Conservation (phyloP, 2,113 vertebrate genomes). For the Oncorhynchus mykiss region DNA sequence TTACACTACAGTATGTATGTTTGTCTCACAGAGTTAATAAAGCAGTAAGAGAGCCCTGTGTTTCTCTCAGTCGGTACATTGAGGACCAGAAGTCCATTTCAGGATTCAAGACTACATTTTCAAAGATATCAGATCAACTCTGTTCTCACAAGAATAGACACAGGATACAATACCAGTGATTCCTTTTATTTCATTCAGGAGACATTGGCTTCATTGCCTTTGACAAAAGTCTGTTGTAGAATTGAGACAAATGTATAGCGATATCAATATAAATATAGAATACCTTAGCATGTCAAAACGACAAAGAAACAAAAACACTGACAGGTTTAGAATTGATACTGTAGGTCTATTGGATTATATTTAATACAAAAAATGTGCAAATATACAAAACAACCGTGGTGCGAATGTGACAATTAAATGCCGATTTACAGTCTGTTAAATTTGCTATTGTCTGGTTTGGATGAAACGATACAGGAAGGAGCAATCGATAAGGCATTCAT, state of each 20-base stretch:
- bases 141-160: neutral
- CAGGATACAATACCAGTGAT: neutral
- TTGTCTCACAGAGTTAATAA: constrained; percentile 65
- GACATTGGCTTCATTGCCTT: neutral
- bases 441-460: constrained; percentile 24
- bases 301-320: constrained; percentile 23
- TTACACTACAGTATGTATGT: constrained; percentile 56
- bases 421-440: constrained; percentile 29
- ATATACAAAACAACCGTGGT: constrained; percentile 15
- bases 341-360: neutral
- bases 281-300: neutral
- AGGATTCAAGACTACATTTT: neutral
- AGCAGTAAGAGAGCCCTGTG: constrained; percentile 46
- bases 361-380: constrained; percentile 29
- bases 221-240: neutral
- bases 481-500: constrained; percentile 52
- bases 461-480: constrained; percentile 2
- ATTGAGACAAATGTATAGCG: neutral
- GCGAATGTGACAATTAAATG: constrained; percentile 34
- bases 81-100: neutral
- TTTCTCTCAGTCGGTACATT: neutral
- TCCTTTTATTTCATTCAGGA: neutral
- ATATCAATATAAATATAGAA: too few relatives aligned
- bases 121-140: neutral
- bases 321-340: neutral